Base-by-base conservation (phyloP, 2,888 invertebrate species). In the Troides helena region DNA sequence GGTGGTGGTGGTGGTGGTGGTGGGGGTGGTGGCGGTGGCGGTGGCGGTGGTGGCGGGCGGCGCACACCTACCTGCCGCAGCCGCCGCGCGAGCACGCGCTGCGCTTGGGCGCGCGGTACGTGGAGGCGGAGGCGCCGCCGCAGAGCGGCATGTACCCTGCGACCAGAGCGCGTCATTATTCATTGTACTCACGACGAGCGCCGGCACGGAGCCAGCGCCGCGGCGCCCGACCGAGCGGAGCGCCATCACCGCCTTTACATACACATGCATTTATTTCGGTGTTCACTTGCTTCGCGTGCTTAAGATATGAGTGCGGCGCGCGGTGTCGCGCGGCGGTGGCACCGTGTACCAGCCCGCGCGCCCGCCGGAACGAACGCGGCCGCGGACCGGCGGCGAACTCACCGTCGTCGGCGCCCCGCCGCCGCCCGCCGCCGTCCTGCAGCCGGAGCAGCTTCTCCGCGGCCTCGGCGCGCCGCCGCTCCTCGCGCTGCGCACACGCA, bases 21-120 rank as follows among this genome's bases (percentile, higher is more conserved):
- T 12, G 50, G 36, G 0, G 36, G 10, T 4, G 25, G 30, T 4
- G 7, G 56, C n/a, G 59, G 50, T 12, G 50, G 36, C 2, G 36
- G 10, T 4, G 25, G 30, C 10, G 25, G 46, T 46, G 46, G 46
- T n/a, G 50, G 50, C n/a, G 30, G 50, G 23, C n/a, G 50, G 12
- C 39, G 7, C 7, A 3, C 30, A 30, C 10, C 59, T 67, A 69
- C 5, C 69, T 43, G 0, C 91, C 92, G 76, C 92, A 92, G 71
- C 92, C 92, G 30, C 92, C 92, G 21, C 87, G 84, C 0, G 81
- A 76, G 72, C 92, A 92, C 50, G 85, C 85, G 64, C 88, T 87
- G 43, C 85, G 79, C 81, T 90, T 90, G 18, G 90, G 91, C 0
- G 91, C 78, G 1, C 86, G 80, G 77, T 91, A 92, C 0, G 86